Evolutionary conservation across 2,797 vertebrate species (phyloP).

Genomic region (Passerculus sandwichensis): DNA sequence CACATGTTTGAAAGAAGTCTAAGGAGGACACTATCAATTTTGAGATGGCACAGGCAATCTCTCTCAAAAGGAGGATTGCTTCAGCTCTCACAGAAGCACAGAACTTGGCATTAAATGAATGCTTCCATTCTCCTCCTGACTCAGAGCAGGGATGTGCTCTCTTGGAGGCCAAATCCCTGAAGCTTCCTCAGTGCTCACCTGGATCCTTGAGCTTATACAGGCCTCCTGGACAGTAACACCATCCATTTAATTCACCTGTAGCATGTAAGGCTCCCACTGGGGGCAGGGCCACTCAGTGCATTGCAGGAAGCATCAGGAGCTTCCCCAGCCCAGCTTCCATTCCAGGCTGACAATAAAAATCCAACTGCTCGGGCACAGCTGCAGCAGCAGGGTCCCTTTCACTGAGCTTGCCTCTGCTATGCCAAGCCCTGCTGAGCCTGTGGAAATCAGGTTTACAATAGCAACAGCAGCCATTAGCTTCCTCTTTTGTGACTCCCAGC

Average conservation of each 20-base stretch:
- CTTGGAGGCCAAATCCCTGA: not conserved
- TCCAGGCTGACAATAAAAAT: not conserved
- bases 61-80: not conserved
- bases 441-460: constrained; percentile 71
- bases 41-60: not conserved
- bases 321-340: not conserved
- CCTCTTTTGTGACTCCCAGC: constrained; percentile 66
- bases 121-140: not conserved
- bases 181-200: not conserved
- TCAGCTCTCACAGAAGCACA: not conserved
- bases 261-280: not conserved
- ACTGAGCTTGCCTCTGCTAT: constrained; percentile 25
- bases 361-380: constrained; percentile 36
- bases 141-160: not conserved
- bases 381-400: constrained; percentile 37
- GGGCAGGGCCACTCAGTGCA: accelerated
- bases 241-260: not conserved
- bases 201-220: not conserved
- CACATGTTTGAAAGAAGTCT: not conserved
- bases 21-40: not conserved
- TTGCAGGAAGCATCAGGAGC: not conserved
- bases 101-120: not conserved
- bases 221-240: not conserved
- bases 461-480: constrained; percentile 63
- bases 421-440: constrained; percentile 68